phyloP scores from a whole-genome alignment of 2,113 vertebrate genomes.

The Myrmecophaga tridactyla region DNA sequence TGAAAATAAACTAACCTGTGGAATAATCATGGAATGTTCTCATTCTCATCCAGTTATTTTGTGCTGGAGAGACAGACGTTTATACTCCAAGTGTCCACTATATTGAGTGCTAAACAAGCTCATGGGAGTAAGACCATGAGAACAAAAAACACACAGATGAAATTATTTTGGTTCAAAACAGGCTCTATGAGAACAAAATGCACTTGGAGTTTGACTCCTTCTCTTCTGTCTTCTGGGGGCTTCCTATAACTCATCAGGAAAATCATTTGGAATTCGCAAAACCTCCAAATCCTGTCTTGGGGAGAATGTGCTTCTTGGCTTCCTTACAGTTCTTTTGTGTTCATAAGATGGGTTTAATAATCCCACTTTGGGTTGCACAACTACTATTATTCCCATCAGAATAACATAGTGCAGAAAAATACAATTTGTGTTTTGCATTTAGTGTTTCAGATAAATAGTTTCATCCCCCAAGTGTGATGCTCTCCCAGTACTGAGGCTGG shows the following conservation, averaged over 20 bases:
- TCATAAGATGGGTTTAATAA: not conserved
- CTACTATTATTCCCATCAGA: not conserved
- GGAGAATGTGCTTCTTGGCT: conserved; percentile 35
- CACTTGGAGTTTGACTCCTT: not conserved
- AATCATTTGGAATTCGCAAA: conserved; percentile 40
- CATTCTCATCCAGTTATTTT: not conserved
- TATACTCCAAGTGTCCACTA: not conserved
- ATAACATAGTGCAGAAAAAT: not conserved
- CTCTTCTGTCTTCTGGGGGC: not conserved
- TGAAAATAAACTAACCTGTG: not conserved
- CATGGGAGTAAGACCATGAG: not conserved
- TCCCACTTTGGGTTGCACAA: not conserved
- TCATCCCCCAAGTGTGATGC: not conserved
- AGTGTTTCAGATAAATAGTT: not conserved
- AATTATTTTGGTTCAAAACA: conserved; percentile 38
- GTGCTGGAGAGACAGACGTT: not conserved
- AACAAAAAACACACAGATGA: not conserved
- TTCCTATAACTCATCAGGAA: conserved; percentile 56
- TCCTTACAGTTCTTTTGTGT: conserved; percentile 10
- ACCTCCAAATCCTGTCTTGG: not conserved
- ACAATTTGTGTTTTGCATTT: not conserved
- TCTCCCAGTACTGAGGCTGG: not conserved
- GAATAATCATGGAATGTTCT: not conserved
- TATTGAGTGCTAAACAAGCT: not conserved
- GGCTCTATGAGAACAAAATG: not conserved